A percentile compares a stretch with the other conserved stretches of the same genome.
phyloP scores from a whole-genome alignment of 2,797 vertebrate genomes.

The Toxotes lorentzi region DNA sequence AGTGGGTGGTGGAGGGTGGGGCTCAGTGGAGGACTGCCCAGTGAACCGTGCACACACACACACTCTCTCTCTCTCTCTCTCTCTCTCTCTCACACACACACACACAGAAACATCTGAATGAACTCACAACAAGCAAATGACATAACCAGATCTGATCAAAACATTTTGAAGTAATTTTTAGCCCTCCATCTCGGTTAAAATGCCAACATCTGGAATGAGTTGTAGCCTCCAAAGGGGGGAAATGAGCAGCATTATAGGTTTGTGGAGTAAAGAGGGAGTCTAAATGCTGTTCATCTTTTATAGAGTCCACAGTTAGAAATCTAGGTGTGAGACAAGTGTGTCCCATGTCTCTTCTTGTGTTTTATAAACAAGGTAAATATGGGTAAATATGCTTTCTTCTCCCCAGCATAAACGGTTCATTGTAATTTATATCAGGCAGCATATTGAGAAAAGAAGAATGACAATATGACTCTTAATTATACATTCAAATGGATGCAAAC shows the following conservation, averaged over 20 bases:
- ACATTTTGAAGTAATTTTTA: slow-evolving; percentile 81
- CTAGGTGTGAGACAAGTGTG: slow-evolving; percentile 33
- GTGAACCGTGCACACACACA: slow-evolving; percentile 39
- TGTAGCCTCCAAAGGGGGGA: slow-evolving; percentile 46
- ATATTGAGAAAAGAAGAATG: background rate
- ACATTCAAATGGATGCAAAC: background rate
- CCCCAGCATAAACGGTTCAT: background rate
- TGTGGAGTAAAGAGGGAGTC: slow-evolving; percentile 38
- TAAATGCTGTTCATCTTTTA: slow-evolving; percentile 50
- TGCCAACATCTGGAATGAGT: slow-evolving; percentile 77
- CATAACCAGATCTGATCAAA: slow-evolving; percentile 75
- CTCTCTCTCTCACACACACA: slow-evolving; percentile 28
- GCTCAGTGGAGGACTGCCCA: slow-evolving; percentile 65
- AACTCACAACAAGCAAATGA: slow-evolving; percentile 78
- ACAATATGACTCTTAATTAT: background rate
- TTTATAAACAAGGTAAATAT: slow-evolving; percentile 4
- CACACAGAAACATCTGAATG: slow-evolving; percentile 61
- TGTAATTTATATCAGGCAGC: background rate
- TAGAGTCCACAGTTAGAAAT: slow-evolving; percentile 20
- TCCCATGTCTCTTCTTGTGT: slow-evolving; percentile 2
- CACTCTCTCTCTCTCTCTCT: background rate
- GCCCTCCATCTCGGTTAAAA: slow-evolving; percentile 49
- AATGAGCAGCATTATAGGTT: slow-evolving; percentile 45
- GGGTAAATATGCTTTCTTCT: background rate
- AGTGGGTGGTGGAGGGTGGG: slow-evolving; percentile 83